Base-by-base conservation (phyloP, 2,888 invertebrate species). In the Kryphioiulus occultus region DNA sequence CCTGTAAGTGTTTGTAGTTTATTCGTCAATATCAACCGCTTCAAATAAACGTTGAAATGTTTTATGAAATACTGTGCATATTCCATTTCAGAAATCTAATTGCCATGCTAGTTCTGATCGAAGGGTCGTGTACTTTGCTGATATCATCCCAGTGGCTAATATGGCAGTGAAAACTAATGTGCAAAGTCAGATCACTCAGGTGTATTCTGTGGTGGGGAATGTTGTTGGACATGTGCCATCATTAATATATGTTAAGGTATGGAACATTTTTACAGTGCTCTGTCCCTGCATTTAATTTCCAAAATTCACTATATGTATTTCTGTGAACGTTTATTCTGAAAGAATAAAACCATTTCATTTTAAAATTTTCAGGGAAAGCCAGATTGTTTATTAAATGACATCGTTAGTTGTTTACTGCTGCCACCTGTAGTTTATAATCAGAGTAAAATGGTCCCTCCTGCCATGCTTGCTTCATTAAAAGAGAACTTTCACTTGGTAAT, bases 241-340 rank as follows among this genome's bases (percentile, higher is more conserved):
- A 15, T 83, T 87, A 44, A 87, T 87, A 32, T 87, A 87, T 44
- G 82, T 83, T 15, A 30, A 32, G 44, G 87, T 87, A 87, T 26
- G 9, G 7, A 59, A 59, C 2, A n/a, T 59, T 17, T 59, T 59
- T 59, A 3, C 53, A 59, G 35, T 2, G 35, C 2, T 7, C 35
- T 35, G 7, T 35, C 7, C 35, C 35, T 7, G 2, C 7, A 35
- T 35, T 35, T 35, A 35, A 35, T 35, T 35, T 35, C n/a, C 3
- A 44, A 44, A 44, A 44, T 44, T 44, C 44, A 42, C 12, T 44
- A 10, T 10, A 44, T 44, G 17, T 19, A 7, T 44, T 44, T 42
- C 12, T 35, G 35, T 35, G 35, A 35, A 35, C 7, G 35, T 35
- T 35, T 35, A 35, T 4, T 35, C 7, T 2, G 7, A 35, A 35